Base-by-base conservation (phyloP, 2,888 invertebrate genomes). In the Ariolimax columbianus region DNA sequence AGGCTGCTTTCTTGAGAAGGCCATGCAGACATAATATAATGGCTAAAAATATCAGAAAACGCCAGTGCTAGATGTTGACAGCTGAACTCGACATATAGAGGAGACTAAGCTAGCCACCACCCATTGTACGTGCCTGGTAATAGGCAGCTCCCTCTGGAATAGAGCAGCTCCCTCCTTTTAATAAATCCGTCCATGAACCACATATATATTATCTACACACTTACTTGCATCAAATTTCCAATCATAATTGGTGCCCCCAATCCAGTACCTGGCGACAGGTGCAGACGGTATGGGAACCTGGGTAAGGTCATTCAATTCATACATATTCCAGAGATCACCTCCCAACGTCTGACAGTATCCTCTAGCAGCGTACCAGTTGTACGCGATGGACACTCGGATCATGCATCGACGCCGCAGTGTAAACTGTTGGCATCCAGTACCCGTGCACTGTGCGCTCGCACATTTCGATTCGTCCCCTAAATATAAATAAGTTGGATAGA, bases 231-330 rank as follows among this genome's bases (percentile, higher is more conserved):
- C 55, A 51, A 85, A 87, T 23, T 36, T 66, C 85, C 87, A 87
- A 40, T 38, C 77, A 47, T 88, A 86, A 40, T 88, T 87, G 6
- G 85, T 86, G 19, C 87, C 88, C 0, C 88, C 88, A n/a, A 88
- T 82, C 88, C 88, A 88, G 84, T 88, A 87, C 19, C 63, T 72
- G 23, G 84, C 59, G n/a, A 75, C 63, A 17, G 75, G 51, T 17
- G 75, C 75, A 2, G 84, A 59, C 36, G 82, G 68, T 30, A 80
- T 83, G 11, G 82, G 66, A 40, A 87, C 86, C 36, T 79, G 63
- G 68, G 63, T 66, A 82, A 87, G 84, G 70, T 87, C 87, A 33
- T 59, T 75, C n/a, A 87, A 77, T 17, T 83, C 78, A n/a, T 70
- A 80, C 68, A 87, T 78, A 0, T 78, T 86, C 85, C 87, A 86